A percentile compares a stretch with the other conserved stretches of the same genome.
These are phyloP conservation scores for Altica lythri DNA, from an alignment of 2,888 invertebrate genomes.

Conservation along the genomic window DNA sequence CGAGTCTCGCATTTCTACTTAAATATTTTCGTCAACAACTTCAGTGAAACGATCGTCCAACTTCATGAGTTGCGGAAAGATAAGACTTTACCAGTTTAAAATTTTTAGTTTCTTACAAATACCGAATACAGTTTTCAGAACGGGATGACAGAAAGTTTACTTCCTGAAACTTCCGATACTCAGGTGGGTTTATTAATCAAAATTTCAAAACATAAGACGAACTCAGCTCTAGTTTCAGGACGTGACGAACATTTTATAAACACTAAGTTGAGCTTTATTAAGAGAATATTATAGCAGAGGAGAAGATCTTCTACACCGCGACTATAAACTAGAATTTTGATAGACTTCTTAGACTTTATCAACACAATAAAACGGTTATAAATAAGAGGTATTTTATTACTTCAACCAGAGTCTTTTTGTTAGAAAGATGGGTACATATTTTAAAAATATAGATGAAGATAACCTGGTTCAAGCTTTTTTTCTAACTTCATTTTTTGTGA, in stretches of 20 bases:
- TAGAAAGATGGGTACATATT: no score
- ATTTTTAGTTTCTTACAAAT: slow-evolving; percentile 12
- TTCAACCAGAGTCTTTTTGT: no score
- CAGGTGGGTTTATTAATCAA: slow-evolving; percentile 17
- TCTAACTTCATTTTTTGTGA: no score
- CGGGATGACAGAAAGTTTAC: slow-evolving; percentile 6
- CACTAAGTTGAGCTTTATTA: no score
- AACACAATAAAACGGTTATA: no score
- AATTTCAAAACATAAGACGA: slow-evolving; percentile 7
- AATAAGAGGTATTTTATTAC: no score
- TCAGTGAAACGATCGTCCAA: slow-evolving; percentile 3
- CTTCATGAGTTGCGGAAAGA: slow-evolving; percentile 14
- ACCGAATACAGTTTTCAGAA: slow-evolving; percentile 5
- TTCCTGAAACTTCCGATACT: slow-evolving; percentile 14
- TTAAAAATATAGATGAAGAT: no score
- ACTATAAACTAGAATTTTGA: no score
- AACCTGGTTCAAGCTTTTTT: no score
- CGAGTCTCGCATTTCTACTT: slow-evolving; percentile 10
- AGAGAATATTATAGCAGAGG: no score
- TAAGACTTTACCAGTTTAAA: slow-evolving; percentile 9
- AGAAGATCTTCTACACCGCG: no score
- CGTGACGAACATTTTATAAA: slow-evolving; percentile 12
- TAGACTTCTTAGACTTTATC: no score
- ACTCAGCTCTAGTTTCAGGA: not conserved
- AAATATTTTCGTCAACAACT: slow-evolving; percentile 12